Conservation (phyloP, 2,888 invertebrate species). For the Escarpia spicata region DNA sequence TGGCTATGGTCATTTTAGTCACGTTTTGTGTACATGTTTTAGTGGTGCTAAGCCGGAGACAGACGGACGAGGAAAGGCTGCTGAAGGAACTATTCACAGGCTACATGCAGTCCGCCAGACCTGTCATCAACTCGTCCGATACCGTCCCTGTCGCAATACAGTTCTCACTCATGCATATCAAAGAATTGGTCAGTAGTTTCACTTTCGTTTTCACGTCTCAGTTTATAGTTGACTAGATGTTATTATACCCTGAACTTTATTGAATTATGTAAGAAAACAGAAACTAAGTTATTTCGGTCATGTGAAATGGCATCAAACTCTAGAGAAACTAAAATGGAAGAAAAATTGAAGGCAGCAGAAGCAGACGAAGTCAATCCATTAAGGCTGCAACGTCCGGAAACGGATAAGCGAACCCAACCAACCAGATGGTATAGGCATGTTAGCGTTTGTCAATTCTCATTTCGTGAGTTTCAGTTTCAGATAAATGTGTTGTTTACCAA, state of each 20-base stretch:
- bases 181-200: slow-evolving; percentile 38
- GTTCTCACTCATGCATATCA: slow-evolving; percentile 41
- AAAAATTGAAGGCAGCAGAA: no score
- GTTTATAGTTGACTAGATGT: background rate
- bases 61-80: slow-evolving; percentile 41
- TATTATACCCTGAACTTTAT: no score
- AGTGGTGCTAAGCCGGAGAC: background rate
- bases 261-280: no score
- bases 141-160: slow-evolving; percentile 34
- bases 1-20: background rate
- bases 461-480: no score
- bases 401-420: no score
- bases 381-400: no score
- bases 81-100: slow-evolving; percentile 37
- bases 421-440: no score
- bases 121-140: slow-evolving; percentile 42
- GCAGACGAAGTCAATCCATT: no score
- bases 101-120: slow-evolving; percentile 42
- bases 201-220: background rate
- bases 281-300: no score
- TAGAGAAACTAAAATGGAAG: no score
- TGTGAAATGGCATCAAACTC: no score
- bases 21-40: background rate
- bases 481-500: background rate
- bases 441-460: no score